phyloP scores from a whole-genome alignment of 1,140 invertebrate genomes.

The Latrodectus geometricus region DNA sequence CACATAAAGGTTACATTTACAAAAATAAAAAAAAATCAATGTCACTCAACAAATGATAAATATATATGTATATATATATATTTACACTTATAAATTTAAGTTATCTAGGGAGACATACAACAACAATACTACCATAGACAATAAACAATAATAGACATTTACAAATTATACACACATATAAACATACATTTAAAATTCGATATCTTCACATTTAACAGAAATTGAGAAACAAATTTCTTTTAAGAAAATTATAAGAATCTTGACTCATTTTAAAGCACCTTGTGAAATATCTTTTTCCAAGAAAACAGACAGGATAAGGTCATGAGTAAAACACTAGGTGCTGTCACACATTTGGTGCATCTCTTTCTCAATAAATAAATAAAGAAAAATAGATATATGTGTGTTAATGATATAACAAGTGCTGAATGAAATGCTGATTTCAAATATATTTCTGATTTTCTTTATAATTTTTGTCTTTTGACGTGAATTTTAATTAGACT shows the following conservation, averaged over 20 bases:
- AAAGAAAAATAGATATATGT: slow-evolving; percentile 57
- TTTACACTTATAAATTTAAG: slow-evolving; percentile 22
- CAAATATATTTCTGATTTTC: slow-evolving; percentile 52
- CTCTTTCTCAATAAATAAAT: slow-evolving; percentile 29
- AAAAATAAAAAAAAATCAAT: slow-evolving; percentile 5
- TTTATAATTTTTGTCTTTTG: slow-evolving; percentile 13
- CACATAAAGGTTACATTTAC: slow-evolving; percentile 3
- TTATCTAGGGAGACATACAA: slow-evolving; percentile 17
- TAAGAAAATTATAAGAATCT: slow-evolving; percentile 20
- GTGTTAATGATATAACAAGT: slow-evolving; percentile 62
- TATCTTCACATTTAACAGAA: slow-evolving; percentile 12
- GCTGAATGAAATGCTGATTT: slow-evolving; percentile 54
- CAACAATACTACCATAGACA: slow-evolving; percentile 50
- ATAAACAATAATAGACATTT: slow-evolving; percentile 51
- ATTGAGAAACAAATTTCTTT: slow-evolving; percentile 16
- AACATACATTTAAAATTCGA: slow-evolving; percentile 4
- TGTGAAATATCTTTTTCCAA: slow-evolving; percentile 34
- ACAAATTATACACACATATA: slow-evolving; percentile 53
- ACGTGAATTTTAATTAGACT: slow-evolving; percentile 40
- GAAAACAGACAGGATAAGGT: slow-evolving; percentile 4
- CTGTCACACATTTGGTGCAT: slow-evolving; percentile 24
- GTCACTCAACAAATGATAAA: slow-evolving; percentile 39
- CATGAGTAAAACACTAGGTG: slow-evolving; percentile 49
- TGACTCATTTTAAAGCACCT: slow-evolving; percentile 39
- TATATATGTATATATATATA: slow-evolving; percentile 29